phyloP scores from a whole-genome alignment of 2,113 vertebrate genomes.

The Rhipidura dahli region DNA sequence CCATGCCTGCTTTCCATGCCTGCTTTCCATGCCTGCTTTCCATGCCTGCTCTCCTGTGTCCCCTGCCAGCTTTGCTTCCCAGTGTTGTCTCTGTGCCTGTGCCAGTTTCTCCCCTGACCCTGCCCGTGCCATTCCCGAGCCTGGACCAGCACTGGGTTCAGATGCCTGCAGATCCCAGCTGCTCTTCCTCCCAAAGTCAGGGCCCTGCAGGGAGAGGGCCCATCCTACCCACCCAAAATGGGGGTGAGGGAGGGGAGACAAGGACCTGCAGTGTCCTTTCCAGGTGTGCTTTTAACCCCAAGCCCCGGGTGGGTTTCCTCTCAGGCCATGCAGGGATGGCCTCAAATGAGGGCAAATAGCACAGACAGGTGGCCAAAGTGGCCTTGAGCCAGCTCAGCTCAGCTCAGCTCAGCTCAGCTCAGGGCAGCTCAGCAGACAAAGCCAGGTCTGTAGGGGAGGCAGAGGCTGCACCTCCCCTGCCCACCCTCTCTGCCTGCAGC shows the following conservation, averaged over 20 bases:
- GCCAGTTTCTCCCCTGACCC: background rate
- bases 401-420: background rate
- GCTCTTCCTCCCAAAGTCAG: background rate
- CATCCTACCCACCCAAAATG: rapidly evolving
- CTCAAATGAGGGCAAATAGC: background rate
- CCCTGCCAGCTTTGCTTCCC: background rate
- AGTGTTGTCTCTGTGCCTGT: too few species aligned
- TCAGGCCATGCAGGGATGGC: background rate
- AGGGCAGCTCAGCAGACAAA: background rate
- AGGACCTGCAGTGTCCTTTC: background rate
- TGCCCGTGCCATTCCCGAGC: background rate
- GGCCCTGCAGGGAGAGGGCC: background rate
- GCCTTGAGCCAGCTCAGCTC: background rate
- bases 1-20: too few species aligned
- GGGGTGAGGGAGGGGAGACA: rapidly evolving
- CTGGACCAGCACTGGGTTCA: background rate
- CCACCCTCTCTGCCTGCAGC: background rate
- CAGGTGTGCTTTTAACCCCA: background rate
- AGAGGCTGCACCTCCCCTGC: background rate
- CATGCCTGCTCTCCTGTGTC: too few species aligned
- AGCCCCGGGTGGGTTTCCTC: background rate
- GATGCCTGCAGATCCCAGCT: background rate
- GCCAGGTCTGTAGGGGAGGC: background rate
- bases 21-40: too few species aligned
- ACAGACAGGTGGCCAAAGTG: background rate